Evolutionary conservation across 2,797 vertebrate species (phyloP).

Genomic region (Brachyrhaphis roseni): DNA sequence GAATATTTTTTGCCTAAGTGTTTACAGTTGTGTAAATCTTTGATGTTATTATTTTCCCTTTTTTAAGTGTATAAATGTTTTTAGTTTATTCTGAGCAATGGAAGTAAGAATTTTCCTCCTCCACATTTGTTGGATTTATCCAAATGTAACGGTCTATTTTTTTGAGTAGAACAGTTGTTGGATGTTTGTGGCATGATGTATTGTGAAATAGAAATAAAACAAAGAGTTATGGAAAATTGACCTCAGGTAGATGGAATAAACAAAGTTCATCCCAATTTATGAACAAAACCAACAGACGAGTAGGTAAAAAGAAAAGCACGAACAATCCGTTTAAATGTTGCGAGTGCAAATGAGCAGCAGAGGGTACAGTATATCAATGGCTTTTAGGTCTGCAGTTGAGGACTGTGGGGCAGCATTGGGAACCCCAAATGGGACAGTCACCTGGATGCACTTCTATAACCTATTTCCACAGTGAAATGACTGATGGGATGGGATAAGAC

Average conservation of each 20-base stretch:
- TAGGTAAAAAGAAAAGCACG: neutral
- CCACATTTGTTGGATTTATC: too few relatives aligned
- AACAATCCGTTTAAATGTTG: neutral
- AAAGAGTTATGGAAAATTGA: slow-evolving; percentile 7
- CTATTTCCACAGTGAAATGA: slow-evolving; percentile 63
- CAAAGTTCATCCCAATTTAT: slow-evolving; percentile 1
- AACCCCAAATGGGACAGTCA: slow-evolving; percentile 46
- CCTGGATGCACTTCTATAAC: slow-evolving; percentile 57
- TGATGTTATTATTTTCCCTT: too few relatives aligned
- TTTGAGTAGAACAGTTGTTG: too few relatives aligned
- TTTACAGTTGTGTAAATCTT: too few relatives aligned
- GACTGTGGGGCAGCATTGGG: slow-evolving; percentile 36
- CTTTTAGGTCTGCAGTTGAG: slow-evolving; percentile 18
- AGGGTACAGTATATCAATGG: slow-evolving; percentile 11
- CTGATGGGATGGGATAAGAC: slow-evolving; percentile 64
- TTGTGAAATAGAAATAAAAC: too few relatives aligned
- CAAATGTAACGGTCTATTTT: too few relatives aligned
- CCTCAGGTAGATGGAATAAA: neutral
- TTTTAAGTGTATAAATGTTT: too few relatives aligned
- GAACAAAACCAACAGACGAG: neutral
- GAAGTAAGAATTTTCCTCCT: too few relatives aligned
- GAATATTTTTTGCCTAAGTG: too few relatives aligned
- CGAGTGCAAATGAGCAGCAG: neutral
- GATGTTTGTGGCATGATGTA: too few relatives aligned
- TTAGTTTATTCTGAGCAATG: too few relatives aligned